Base-by-base conservation (phyloP, 2,888 invertebrate genomes). In the Cheilosia variabilis region DNA sequence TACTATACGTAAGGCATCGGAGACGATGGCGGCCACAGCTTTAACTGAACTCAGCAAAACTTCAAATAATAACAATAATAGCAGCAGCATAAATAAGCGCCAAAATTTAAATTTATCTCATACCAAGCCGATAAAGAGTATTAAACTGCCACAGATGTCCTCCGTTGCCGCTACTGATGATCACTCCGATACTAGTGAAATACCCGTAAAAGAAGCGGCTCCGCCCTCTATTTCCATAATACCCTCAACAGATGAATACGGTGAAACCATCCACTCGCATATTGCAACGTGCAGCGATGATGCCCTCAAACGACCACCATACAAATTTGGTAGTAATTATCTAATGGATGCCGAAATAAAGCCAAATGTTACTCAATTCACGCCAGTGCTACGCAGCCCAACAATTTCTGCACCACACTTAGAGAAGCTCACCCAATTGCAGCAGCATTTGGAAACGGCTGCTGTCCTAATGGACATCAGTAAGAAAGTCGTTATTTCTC, bases 381-480 rank as follows among this genome's bases (percentile, higher is more conserved):
- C 68, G 24, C 68, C 75, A 15, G 71, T 73, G 31, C 53, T 68
- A 37, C 65, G 63, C 69, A 84, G 24, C 31, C 65, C 58, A 27
- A 57, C 34, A 78, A 37, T 80, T 15, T 66, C 75, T 5, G 65
- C 80, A 53, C 27, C 82, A 60, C 86, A 87, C 17, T 58, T 88
- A n/a, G 88, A 88, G 78, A 88, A 88, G 77, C 86, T 90, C 63
- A 90, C 89, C 41, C 90, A 90, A 88, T 88, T 91, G 68, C 91
- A 92, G 87, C 92, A 92, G 82, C 92, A 91, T 87, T 88, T 92
- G 68, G 92, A 92, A 90, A 92, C 92, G 75, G 92, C 92, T 68
- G 91, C 92, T 60, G 92, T 92, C 63, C 88, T 92, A 73, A 92
- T 92, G 92, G 91, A 92, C 88, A 92, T 92, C 84, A 92, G 92